Evolutionary conservation across 2,888 invertebrate species (phyloP).

Genomic region (Protodeltote pygarga): DNA sequence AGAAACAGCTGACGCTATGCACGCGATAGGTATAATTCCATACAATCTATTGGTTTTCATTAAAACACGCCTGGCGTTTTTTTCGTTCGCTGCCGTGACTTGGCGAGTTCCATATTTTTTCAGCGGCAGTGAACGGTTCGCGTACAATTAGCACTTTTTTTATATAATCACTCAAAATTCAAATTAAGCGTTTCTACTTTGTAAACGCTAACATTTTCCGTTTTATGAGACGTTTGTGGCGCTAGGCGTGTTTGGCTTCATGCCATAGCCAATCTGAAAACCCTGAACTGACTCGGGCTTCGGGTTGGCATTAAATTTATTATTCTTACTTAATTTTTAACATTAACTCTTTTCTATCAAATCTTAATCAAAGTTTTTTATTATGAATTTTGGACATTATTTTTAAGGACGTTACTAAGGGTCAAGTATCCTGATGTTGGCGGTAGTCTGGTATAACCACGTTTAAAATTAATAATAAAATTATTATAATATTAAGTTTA

Average conservation of each 20-base stretch:
- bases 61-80: not conserved
- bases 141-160: not conserved
- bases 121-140: slow-evolving; percentile 2
- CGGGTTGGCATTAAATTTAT: no score
- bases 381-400: not conserved
- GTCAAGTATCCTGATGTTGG: no score
- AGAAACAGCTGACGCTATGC: slow-evolving; percentile 57
- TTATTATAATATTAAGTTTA: not conserved
- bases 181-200: no score
- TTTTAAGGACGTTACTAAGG: not conserved
- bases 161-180: no score
- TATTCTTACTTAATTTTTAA: no score
- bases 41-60: not conserved
- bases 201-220: not conserved
- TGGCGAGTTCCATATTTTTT: not conserved
- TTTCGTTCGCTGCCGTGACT: not conserved
- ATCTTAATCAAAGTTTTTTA: no score
- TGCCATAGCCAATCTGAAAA: slow-evolving; percentile 10
- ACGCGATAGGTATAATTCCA: slow-evolving; percentile 18
- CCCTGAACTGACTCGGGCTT: not conserved
- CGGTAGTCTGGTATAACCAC: no score
- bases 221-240: not conserved
- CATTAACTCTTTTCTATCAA: no score
- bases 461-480: not conserved
- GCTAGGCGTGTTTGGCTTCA: not conserved